Percentiles rank a stretch among this genome's conserved stretches.
These are phyloP conservation scores for Folsomia manolachei DNA, from an alignment of 2,888 invertebrate species.

Conservation along the genomic window DNA sequence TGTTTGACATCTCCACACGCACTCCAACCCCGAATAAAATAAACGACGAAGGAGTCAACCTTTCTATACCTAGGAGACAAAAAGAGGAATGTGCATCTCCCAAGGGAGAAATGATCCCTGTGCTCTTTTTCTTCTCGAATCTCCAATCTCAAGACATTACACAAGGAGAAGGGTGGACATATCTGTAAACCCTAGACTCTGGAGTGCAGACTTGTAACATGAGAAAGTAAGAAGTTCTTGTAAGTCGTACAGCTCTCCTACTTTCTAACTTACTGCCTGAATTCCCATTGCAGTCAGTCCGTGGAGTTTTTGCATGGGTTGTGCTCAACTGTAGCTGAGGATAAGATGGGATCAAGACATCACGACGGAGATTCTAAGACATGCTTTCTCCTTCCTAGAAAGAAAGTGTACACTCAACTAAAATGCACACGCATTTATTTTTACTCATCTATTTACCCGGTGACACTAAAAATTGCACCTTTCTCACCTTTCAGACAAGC, in stretches of 20 bases:
- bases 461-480: constrained; percentile 10
- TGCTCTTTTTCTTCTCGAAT: constrained; percentile 7
- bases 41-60: neutral
- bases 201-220: neutral
- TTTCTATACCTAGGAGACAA: constrained; percentile 1
- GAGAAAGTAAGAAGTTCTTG: neutral
- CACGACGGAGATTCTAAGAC: neutral
- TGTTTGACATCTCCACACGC: neutral
- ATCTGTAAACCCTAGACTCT: constrained; percentile 1
- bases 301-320: neutral
- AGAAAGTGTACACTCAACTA: constrained; percentile 1
- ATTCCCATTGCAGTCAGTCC: too few species aligned
- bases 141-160: constrained; percentile 2
- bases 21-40: neutral
- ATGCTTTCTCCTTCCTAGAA: neutral
- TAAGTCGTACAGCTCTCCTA: neutral
- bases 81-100: constrained; percentile 4
- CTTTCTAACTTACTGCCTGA: neutral
- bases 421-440: constrained; percentile 4
- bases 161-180: constrained; percentile 3
- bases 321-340: neutral
- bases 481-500: too few species aligned
- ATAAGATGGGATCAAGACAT: constrained; percentile 10
- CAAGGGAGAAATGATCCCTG: neutral
- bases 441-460: neutral